A percentile compares a stretch with the other conserved stretches of the same genome.
These are phyloP conservation scores for Polyommatus icarus DNA, from an alignment of 2,888 invertebrate genomes.

Conservation along the genomic window DNA sequence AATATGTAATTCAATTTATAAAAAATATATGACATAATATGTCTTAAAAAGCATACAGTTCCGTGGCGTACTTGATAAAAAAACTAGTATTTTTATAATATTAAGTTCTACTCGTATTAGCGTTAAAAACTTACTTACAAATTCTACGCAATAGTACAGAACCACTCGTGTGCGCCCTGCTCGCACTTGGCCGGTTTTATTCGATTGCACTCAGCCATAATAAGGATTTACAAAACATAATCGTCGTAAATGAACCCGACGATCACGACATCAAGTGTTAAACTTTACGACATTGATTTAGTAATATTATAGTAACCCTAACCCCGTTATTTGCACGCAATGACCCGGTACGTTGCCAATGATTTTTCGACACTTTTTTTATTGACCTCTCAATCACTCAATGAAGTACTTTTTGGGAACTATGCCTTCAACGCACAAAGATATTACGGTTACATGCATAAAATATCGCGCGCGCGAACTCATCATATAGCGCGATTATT, in stretches of 20 bases:
- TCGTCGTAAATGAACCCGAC: slow-evolving; percentile 57
- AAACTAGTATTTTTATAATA: too few species aligned
- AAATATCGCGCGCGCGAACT: too few species aligned
- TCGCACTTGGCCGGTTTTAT: slow-evolving; percentile 35
- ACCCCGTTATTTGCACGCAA: background rate
- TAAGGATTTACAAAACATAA: slow-evolving; percentile 65
- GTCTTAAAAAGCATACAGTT: too few species aligned
- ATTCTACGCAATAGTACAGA: too few species aligned
- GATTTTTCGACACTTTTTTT: background rate
- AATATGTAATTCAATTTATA: too few species aligned
- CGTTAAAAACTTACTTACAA: too few species aligned
- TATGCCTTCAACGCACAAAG: background rate
- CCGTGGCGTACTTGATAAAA: too few species aligned
- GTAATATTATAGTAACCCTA: slow-evolving; percentile 20
- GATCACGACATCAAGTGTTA: slow-evolving; percentile 58
- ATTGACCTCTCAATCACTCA: background rate
- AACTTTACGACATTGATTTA: slow-evolving; percentile 27
- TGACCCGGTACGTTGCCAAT: background rate
- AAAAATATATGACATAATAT: too few species aligned
- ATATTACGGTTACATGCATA: too few species aligned
- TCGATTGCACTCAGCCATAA: slow-evolving; percentile 62
- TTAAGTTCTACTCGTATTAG: too few species aligned
- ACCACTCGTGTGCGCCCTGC: background rate
- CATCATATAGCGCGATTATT: too few species aligned
- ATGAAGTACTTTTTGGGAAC: background rate